These are phyloP conservation scores for Serinus canaria DNA, from an alignment of 2,113 vertebrate genomes.

Conservation along the genomic window DNA sequence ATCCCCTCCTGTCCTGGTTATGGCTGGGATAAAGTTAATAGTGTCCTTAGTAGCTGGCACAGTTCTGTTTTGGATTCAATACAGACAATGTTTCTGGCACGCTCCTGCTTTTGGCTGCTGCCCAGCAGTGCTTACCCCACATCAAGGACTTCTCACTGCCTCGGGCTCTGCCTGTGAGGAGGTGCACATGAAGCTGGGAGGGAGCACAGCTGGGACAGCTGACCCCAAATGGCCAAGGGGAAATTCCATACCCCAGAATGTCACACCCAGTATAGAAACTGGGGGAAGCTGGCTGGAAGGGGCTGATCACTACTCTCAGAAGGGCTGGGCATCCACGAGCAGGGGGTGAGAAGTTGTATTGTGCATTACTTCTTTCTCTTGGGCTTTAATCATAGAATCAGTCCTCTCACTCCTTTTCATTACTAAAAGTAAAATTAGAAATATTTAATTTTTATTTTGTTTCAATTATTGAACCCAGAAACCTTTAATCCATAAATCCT, in stretches of 20 bases:
- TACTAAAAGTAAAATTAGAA: background rate
- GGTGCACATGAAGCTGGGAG: fast-evolving
- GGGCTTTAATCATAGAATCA: background rate
- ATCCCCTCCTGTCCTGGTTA: background rate
- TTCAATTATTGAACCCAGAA: background rate
- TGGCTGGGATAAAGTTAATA: background rate
- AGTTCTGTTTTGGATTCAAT: background rate
- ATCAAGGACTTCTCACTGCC: background rate
- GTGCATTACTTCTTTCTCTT: background rate
- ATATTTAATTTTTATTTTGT: background rate
- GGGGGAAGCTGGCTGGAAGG: background rate
- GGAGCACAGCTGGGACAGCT: background rate
- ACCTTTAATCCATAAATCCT: background rate
- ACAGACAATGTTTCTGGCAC: fast-evolving
- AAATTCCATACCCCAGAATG: background rate
- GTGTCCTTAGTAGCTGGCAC: background rate
- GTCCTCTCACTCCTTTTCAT: background rate
- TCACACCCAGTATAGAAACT: background rate
- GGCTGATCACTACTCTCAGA: no score
- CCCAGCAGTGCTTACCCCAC: background rate
- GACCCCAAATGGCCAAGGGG: background rate
- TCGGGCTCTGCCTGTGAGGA: background rate
- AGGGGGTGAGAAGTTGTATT: no score
- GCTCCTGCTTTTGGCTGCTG: background rate
- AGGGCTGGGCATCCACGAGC: background rate